These are phyloP conservation scores for Conopomorpha cramerella DNA, from an alignment of 1,140 invertebrate species.

Conservation along the genomic window DNA sequence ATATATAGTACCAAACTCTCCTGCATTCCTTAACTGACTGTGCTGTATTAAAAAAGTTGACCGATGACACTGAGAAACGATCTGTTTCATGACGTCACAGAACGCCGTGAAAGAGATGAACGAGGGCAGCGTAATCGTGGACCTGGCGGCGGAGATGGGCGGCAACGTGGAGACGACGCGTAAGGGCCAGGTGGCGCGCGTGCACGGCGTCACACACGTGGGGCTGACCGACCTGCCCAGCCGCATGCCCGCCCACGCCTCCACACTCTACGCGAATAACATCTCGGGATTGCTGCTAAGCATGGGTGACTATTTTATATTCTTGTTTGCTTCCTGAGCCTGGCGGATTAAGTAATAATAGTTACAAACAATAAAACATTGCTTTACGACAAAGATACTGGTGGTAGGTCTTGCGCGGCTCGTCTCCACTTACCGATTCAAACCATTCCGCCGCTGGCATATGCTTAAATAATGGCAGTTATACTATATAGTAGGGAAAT, in stretches of 20 bases:
- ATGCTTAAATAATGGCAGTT: slow-evolving; percentile 3
- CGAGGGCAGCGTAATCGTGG: slow-evolving; percentile 87
- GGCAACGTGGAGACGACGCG: slow-evolving; percentile 86
- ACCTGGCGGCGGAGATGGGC: slow-evolving; percentile 87
- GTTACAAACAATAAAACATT: too few relatives aligned
- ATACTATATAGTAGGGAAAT: too few relatives aligned
- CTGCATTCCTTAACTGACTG: too few relatives aligned
- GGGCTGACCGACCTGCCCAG: slow-evolving; percentile 86
- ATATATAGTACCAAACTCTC: too few relatives aligned
- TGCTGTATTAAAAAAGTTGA: too few relatives aligned
- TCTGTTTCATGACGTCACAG: too few relatives aligned
- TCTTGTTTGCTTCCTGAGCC: slow-evolving; percentile 1
- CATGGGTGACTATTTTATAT: slow-evolving; percentile 61
- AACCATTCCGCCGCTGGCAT: too few relatives aligned
- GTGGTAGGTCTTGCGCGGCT: too few relatives aligned
- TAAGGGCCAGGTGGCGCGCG: slow-evolving; percentile 76
- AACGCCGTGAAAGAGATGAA: slow-evolving; percentile 85
- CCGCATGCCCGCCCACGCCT: slow-evolving; percentile 83
- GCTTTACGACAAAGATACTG: too few relatives aligned
- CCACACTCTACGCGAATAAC: slow-evolving; percentile 88
- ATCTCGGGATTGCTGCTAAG: slow-evolving; percentile 87
- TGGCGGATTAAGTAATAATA: too few relatives aligned
- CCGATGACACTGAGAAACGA: too few relatives aligned
- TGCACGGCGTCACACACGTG: slow-evolving; percentile 83
- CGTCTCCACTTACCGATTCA: too few relatives aligned